Percentiles rank a stretch among this genome's conserved stretches.
These are phyloP conservation scores for Oostethus manadensis DNA, from an alignment of 2,113 vertebrate species.

Conservation along the genomic window DNA sequence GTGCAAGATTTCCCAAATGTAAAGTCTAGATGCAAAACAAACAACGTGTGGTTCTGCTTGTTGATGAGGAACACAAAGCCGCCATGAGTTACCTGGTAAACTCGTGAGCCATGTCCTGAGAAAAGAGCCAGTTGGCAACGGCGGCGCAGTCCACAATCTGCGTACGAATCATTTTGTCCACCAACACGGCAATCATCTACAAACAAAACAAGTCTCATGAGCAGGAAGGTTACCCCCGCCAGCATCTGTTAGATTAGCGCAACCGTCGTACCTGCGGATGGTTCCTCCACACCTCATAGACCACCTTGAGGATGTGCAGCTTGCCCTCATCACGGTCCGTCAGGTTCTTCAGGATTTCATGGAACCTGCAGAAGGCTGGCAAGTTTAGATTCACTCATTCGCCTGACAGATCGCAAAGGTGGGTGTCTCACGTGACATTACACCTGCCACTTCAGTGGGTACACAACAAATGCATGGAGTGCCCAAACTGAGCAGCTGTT, in stretches of 20 bases:
- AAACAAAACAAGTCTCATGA: neutral
- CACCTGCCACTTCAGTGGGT: no score
- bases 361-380: slow-evolving; percentile 78
- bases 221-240: neutral
- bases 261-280: slow-evolving; percentile 84
- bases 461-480: neutral
- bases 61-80: neutral
- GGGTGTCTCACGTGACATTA: no score
- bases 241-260: fast-evolving
- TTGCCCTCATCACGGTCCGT: slow-evolving; percentile 95
- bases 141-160: slow-evolving; percentile 97
- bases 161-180: slow-evolving; percentile 96
- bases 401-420: neutral
- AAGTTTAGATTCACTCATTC: neutral
- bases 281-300: slow-evolving; percentile 92
- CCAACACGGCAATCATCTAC: slow-evolving; percentile 91
- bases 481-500: no score
- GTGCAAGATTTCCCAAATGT: slow-evolving; percentile 95
- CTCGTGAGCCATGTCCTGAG: slow-evolving; percentile 90
- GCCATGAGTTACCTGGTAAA: slow-evolving; percentile 82
- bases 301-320: slow-evolving; percentile 87
- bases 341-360: slow-evolving; percentile 90
- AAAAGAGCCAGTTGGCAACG: slow-evolving; percentile 98
- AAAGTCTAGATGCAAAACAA: slow-evolving; percentile 73
- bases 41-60: neutral